Base-by-base conservation (phyloP, 1,140 invertebrate species). In the Philopotamus ludificatus region DNA sequence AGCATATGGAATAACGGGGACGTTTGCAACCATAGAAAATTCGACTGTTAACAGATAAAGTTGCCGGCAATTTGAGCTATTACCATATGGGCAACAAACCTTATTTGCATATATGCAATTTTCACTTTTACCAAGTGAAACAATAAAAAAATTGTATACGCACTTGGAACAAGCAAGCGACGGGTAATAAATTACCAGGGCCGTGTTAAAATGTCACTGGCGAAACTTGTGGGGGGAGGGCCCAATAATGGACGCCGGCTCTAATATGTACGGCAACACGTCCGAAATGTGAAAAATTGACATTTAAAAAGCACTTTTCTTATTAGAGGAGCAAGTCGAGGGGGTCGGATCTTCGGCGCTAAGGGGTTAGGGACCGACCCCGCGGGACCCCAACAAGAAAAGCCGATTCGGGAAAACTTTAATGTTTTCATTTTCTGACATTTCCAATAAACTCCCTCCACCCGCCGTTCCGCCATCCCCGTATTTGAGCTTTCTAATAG, bases 271-370 rank as follows among this genome's bases (percentile, higher is more conserved):
- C 44, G 15, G 44, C 57, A 60, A 60, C 61, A 62, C 54, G 67
- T 63, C 67, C 51, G 45, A 69, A 69, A 69, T 69, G 67, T 69
- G 67, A 69, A 66, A 69, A 69, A 69, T 66, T 69, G 67, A 69
- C 67, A 69, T 69, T 69, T 63, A 68, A 68, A 68, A 65, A 68
- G 63, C 67, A 47, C 58, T 69, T 69, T 61, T 65, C 58, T 61
- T 69, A 69, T 63, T 65, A 50, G 23, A 23, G 59, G 59, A 28
- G 1, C 18, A 12, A 4, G 4, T 34, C 12, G n/a, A n/a, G 23
- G 28, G 59, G 59, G 47, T 2, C 18, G 28, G 4, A 4, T 34
- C 12, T 34, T 12, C 4, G 4, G 12, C 28, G 28, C 28, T 12
- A 4, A 34, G 12, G 28, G 28, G 28, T 34, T n/a, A n/a, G n/a